Base-by-base conservation (phyloP, 2,797 vertebrate species). In the Siniperca obscura region DNA sequence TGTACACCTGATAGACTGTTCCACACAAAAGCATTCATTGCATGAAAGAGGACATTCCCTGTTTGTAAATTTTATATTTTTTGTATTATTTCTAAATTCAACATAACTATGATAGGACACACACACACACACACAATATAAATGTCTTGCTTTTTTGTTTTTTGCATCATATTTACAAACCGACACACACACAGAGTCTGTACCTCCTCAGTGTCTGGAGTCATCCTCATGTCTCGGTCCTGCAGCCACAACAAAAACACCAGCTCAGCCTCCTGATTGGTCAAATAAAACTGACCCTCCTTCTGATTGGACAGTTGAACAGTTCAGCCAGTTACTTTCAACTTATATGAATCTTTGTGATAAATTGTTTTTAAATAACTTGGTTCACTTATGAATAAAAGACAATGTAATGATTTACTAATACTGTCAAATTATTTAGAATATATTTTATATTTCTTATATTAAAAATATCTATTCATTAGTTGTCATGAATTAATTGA, bases 1-100 rank as follows among this genome's bases (percentile, higher is more conserved):
- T 22, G 96, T 94, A 86, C 97, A 98, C 82, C 96, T 95, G 90
- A 97, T 94, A 70, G 95, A 96, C 98, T 97, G 91, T 30, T 30
- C 27, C 27, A 30, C 27, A 1, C 80, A 75, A 83, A 86, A 17
- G 22, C n/a, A 16, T 0, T 11, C 36, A 55, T 3, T 2, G 14
- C 55, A 57, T 16, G 0, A 19, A 34, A 11, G 40, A 42, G 11
- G 40, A 42, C 10, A 9, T 12, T 42, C 10, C 40, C 40, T 42
- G 40, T 21, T 50, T 50, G 46, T 50, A 8, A 19, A 50, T 0
- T 50, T 50, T 7, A 16, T 1, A 16, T 16, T 48, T 46, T 17
- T 19, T 48, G 14, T 16, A 46, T 46, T 16, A 46, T 46, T 46
- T 46, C 14, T 16, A 21, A 30, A 30, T 30, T 3, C 2, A 30